Evolutionary conservation across 2,888 invertebrate genomes (phyloP).

Genomic region (Apamea sordens): DNA sequence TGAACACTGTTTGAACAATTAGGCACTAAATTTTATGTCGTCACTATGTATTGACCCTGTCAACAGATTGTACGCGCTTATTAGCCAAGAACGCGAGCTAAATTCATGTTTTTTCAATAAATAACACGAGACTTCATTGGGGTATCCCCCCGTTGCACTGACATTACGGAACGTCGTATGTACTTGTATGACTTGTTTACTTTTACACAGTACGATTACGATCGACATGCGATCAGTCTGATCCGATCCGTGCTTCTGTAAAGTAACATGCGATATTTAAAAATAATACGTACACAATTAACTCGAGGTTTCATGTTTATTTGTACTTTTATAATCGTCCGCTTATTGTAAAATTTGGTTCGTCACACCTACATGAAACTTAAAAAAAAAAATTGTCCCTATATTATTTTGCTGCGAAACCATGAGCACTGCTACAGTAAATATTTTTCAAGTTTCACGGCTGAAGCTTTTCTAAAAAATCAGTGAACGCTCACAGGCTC

Average conservation of each 20-base stretch:
- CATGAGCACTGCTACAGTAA: neutral
- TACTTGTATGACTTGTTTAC: neutral
- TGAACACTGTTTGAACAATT: constrained; percentile 20
- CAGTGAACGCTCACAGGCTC: neutral
- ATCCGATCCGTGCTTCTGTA: neutral
- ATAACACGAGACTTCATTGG: constrained; percentile 22
- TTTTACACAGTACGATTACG: constrained; percentile 48
- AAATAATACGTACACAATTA: neutral
- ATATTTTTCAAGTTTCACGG: neutral
- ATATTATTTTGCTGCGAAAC: neutral
- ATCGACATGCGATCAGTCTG: neutral
- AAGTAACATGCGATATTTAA: neutral
- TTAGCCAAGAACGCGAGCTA: neutral
- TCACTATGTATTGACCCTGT: constrained; percentile 33
- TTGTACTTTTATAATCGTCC: neutral
- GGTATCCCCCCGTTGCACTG: constrained; percentile 58
- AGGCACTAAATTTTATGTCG: constrained; percentile 14
- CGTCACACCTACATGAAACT: neutral
- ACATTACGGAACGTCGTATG: neutral
- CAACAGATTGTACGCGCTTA: neutral
- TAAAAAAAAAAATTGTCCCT: neutral
- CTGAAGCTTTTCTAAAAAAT: neutral
- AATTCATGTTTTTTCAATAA: constrained; percentile 42
- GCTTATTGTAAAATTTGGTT: neutral
- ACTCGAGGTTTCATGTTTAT: neutral